Evolutionary conservation across 2,113 vertebrate species (phyloP).

Genomic region (Hylia prasina): DNA sequence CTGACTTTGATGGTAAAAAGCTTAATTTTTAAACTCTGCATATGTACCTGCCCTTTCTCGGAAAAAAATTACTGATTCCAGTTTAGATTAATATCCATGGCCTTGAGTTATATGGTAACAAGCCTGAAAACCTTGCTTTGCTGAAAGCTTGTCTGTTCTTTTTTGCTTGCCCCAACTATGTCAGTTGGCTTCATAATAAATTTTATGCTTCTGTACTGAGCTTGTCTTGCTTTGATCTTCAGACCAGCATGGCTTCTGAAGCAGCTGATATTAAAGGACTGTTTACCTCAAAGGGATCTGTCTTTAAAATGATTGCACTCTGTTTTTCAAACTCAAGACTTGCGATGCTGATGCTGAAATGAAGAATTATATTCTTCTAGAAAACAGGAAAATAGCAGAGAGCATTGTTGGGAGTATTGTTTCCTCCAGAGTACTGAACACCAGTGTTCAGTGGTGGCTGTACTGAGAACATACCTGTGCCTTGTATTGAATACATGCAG

Average conservation of each 20-base stretch:
- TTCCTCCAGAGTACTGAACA: not conserved
- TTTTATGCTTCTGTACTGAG: not conserved
- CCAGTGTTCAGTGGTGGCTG: not conserved
- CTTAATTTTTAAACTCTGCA: not conserved
- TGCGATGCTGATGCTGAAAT: not conserved
- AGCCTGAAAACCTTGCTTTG: not conserved
- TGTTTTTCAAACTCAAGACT: not conserved
- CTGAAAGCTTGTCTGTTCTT: not conserved
- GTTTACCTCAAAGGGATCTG: not conserved
- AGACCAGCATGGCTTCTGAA: not conserved
- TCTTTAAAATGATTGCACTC: not conserved
- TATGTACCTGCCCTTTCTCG: not conserved
- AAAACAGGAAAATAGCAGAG: not conserved
- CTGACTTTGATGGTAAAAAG: not conserved
- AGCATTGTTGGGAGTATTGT: not conserved
- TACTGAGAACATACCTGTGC: not conserved
- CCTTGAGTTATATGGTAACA: not conserved
- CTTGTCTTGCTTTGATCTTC: slow-evolving; percentile 37
- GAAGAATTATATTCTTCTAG: not conserved
- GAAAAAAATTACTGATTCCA: not conserved
- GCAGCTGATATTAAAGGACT: not conserved
- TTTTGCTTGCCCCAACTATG: not conserved
- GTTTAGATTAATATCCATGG: not conserved
- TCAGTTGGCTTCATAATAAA: not conserved
- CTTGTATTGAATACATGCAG: not conserved